A percentile compares a stretch with the other conserved stretches of the same genome.
phyloP scores from a whole-genome alignment of 2,113 vertebrate genomes.

The Grus americana region DNA sequence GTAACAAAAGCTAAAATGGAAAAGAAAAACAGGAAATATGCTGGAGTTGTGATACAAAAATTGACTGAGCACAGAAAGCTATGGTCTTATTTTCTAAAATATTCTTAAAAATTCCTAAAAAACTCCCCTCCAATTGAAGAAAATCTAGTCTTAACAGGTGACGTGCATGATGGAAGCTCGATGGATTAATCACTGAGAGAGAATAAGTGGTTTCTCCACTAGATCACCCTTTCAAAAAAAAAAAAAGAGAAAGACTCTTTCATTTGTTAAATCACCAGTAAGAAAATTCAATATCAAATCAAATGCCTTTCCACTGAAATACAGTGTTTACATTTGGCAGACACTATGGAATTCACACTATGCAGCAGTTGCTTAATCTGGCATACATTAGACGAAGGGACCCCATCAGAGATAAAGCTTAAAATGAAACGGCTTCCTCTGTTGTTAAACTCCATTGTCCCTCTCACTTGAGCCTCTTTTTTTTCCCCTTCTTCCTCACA shows the following conservation, averaged over 20 bases:
- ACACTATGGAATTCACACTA: background rate
- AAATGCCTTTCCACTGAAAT: background rate
- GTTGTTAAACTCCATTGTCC: background rate
- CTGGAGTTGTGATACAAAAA: background rate
- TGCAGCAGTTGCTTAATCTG: background rate
- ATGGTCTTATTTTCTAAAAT: background rate
- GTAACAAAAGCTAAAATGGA: background rate
- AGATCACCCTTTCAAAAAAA: background rate
- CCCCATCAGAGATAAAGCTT: background rate
- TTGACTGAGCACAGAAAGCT: background rate
- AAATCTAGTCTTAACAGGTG: background rate
- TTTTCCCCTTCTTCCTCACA: background rate
- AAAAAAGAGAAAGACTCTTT: background rate
- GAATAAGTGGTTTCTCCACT: background rate
- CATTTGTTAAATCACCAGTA: background rate
- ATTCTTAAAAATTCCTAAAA: background rate
- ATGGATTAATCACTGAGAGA: background rate
- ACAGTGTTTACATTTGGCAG: background rate
- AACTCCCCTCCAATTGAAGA: background rate
- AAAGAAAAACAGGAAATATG: background rate
- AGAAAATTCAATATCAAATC: background rate
- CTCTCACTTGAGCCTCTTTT: background rate
- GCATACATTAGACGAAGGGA: background rate
- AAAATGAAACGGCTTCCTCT: background rate
- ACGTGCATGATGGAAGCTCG: background rate